Evolutionary conservation across 2,113 vertebrate species (phyloP).

Genomic region (Brachyhypopomus occidentalis): DNA sequence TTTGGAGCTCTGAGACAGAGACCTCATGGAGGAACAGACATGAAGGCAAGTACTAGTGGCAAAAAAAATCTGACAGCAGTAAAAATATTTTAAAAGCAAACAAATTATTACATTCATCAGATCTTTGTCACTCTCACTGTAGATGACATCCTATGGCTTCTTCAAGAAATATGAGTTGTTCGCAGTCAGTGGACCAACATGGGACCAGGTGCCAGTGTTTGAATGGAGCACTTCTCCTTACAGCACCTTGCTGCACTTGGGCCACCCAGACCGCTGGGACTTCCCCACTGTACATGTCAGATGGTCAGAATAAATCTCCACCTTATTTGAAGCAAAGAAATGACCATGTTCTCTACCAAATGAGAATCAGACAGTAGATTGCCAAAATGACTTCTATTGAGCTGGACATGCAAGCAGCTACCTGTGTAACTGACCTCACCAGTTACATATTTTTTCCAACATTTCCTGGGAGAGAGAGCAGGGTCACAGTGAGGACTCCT

Average conservation of each 20-base stretch:
- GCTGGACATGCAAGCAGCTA: too few species aligned
- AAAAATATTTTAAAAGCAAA: too few species aligned
- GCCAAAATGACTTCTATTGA: too few species aligned
- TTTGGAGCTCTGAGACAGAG: slow-evolving; percentile 88
- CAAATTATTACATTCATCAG: not conserved
- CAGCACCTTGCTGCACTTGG: slow-evolving; percentile 81
- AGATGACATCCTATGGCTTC: slow-evolving; percentile 85
- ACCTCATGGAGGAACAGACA: slow-evolving; percentile 87
- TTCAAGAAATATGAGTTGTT: slow-evolving; percentile 75
- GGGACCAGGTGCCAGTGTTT: slow-evolving; percentile 88
- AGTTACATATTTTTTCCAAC: too few species aligned
- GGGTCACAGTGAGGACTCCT: too few species aligned
- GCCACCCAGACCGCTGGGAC: slow-evolving; percentile 90
- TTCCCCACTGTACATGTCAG: slow-evolving; percentile 80
- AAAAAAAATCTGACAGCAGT: not conserved
- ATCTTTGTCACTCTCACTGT: not conserved
- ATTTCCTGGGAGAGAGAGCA: too few species aligned
- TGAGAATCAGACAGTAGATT: too few species aligned
- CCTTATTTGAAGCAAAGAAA: too few species aligned
- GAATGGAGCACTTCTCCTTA: slow-evolving; percentile 90
- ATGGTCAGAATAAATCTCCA: slow-evolving; percentile 70
- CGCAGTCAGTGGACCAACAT: slow-evolving; percentile 85
- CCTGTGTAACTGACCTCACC: too few species aligned
- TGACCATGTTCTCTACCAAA: too few species aligned
- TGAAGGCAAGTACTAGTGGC: slow-evolving; percentile 75